phyloP scores from a whole-genome alignment of 92 coral and sea anemone genomes.

The Hydrozoanthus gracilis region DNA sequence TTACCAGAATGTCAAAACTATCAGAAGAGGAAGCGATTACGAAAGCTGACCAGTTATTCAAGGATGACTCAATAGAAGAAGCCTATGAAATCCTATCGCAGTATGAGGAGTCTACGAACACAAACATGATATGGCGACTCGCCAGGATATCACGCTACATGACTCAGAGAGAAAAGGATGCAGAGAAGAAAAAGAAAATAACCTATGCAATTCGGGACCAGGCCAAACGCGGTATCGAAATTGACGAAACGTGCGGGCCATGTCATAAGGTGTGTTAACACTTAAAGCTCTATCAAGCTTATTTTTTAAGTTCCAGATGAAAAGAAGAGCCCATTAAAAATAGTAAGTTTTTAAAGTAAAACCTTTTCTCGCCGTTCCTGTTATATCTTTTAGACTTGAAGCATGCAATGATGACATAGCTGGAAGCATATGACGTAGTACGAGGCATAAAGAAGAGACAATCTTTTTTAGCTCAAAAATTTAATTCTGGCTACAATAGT shows the following conservation, averaged over 20 bases:
- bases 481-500: too few relatives aligned
- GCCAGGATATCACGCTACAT: slow-evolving; percentile 30
- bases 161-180: slow-evolving; percentile 18
- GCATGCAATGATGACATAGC: too few relatives aligned
- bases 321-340: too few relatives aligned
- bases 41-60: slow-evolving; percentile 2
- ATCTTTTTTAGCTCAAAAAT: too few relatives aligned
- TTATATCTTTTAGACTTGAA: too few relatives aligned
- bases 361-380: too few relatives aligned
- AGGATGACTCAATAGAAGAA: slow-evolving; percentile 18
- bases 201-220: slow-evolving; percentile 34
- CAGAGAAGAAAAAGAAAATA: slow-evolving; percentile 6
- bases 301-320: too few relatives aligned
- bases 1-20: slow-evolving; percentile 36
- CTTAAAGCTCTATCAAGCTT: too few relatives aligned
- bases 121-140: slow-evolving; percentile 9
- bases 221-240: slow-evolving; percentile 41
- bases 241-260: slow-evolving; percentile 2
- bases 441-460: too few relatives aligned
- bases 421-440: too few relatives aligned
- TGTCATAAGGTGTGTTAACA: slow-evolving; percentile 35
- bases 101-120: slow-evolving; percentile 25
- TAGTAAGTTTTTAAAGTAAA: too few relatives aligned
- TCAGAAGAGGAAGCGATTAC: slow-evolving; percentile 42
- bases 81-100: not conserved